These are phyloP conservation scores for Lepus townsendii DNA, from an alignment of 2,797 vertebrate genomes.

Conservation along the genomic window DNA sequence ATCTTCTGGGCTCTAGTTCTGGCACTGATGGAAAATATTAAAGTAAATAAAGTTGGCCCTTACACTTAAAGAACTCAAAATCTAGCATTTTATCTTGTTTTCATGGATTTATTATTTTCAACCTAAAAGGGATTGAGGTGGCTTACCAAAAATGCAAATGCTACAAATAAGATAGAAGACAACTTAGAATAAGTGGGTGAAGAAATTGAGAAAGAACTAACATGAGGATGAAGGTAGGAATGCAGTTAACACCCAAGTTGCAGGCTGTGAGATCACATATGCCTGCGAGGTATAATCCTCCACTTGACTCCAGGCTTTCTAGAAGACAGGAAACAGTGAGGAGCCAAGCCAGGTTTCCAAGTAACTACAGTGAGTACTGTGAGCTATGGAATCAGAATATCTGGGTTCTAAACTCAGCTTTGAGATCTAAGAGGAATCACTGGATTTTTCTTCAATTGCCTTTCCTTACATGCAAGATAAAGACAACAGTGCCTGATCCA, in stretches of 20 bases:
- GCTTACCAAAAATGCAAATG: constrained; percentile 27
- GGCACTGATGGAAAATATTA: neutral
- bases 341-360: neutral
- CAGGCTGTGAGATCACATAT: neutral
- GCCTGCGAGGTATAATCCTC: neutral
- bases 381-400: neutral
- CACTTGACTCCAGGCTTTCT: neutral
- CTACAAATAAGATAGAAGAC: neutral
- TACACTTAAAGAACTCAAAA: neutral
- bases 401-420: neutral
- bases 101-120: constrained; percentile 20
- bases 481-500: neutral
- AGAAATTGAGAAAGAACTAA: neutral
- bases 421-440: neutral
- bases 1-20: neutral
- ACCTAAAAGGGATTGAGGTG: neutral
- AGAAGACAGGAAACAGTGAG: neutral
- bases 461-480: neutral
- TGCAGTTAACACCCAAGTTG: neutral
- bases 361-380: neutral
- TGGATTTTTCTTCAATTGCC: neutral
- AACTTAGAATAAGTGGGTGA: constrained; percentile 11
- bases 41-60: neutral
- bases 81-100: constrained; percentile 29
- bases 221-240: constrained; percentile 21